These are phyloP conservation scores for Heptranchias perlo DNA, from an alignment of 2,113 vertebrate species.

Conservation along the genomic window DNA sequence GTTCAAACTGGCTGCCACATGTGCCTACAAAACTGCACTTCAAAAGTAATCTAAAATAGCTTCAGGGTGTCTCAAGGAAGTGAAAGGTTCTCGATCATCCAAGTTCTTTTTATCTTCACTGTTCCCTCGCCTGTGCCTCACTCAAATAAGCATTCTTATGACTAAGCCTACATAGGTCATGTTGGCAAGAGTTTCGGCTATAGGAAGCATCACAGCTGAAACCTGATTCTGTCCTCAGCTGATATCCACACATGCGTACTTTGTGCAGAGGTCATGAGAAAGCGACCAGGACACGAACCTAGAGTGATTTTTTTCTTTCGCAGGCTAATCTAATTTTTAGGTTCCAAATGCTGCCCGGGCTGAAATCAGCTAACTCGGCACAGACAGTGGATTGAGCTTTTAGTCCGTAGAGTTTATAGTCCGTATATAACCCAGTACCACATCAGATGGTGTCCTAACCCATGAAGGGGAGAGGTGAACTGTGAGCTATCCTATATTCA, in stretches of 20 bases:
- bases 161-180: background rate
- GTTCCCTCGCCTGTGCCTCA: background rate
- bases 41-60: background rate
- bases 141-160: background rate
- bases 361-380: background rate
- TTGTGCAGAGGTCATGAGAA: background rate
- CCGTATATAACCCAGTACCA: background rate
- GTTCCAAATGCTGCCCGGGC: background rate
- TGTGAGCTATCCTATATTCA: background rate
- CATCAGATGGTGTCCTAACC: background rate
- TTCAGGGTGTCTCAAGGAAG: background rate
- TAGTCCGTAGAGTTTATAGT: background rate
- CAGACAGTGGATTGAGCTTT: background rate
- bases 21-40: background rate
- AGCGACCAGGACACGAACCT: background rate
- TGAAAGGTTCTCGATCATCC: background rate
- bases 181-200: background rate
- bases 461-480: background rate
- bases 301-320: background rate
- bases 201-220: background rate
- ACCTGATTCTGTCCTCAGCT: background rate
- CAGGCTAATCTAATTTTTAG: background rate
- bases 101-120: background rate
- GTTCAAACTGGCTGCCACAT: background rate
- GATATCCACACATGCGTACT: background rate